Base-by-base conservation (phyloP, 30 jellyfish, hydroid and myxozoan species). In the Cassiopea xamachana region DNA sequence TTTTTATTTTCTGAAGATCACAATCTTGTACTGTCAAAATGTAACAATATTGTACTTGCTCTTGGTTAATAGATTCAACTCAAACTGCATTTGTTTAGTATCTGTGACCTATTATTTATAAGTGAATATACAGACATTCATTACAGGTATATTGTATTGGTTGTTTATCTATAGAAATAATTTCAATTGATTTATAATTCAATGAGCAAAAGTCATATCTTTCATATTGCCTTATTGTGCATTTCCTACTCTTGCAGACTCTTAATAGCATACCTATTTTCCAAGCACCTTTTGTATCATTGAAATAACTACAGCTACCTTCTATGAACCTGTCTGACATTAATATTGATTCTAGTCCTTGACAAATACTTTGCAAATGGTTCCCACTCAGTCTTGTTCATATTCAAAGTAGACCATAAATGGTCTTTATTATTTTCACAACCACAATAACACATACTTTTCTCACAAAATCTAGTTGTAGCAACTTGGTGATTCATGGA, bases 301-400 rank as follows among this genome's bases (percentile, higher is more conserved):
- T 55, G 64, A 3, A 55, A 55, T 3, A 55, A 55, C 64, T 55
- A 1, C 18, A 48, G 46, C 73, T 85, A 39, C 19, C 47, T 74
- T 79, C 86, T 92, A 67, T 96, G 99, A 58, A 96, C 99, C 83
- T 96, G 99, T 39, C 99, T 80, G 5, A 92, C 97, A 64, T 96
- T 96, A 8, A 96, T 91, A 86, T 96, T 96, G 46, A 96, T 88
- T 80, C 99, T 92, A 0, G 98, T 96, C 13, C 75, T 92, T 48
- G 99, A 96, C 83, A 96, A 18, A 80, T 96, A 96, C 55, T 74
- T 71, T 2, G 91, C 83, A 85, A 96, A 88, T 43, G 85, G 82
- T 62, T 71, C 77, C 96, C 97, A 89, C 2, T 79, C 90, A 47
- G 45, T 19, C 44, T 73, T 48, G 55, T 68, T 47, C 79, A 84